phyloP scores from a whole-genome alignment of 2,888 invertebrate genomes.

The Stomorhina lunata region DNA sequence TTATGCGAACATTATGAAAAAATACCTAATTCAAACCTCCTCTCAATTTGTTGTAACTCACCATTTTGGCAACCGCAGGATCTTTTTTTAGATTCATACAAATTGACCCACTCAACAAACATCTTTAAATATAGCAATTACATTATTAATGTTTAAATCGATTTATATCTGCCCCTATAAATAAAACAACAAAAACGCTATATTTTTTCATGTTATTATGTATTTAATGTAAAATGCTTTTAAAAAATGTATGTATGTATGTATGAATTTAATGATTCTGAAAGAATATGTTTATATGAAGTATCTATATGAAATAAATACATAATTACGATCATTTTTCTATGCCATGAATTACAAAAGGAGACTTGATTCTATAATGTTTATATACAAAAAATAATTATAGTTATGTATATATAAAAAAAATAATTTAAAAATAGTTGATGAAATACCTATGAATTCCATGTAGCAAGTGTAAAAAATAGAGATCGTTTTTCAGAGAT shows the following conservation, averaged over 20 bases:
- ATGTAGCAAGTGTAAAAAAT: constrained; percentile 26
- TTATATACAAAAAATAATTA: constrained; percentile 52
- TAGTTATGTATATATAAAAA: constrained; percentile 17
- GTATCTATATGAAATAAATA: constrained; percentile 50
- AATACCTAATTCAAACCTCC: too few relatives aligned
- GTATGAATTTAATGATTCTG: constrained; percentile 26
- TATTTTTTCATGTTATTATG: constrained; percentile 29
- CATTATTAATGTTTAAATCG: too few relatives aligned
- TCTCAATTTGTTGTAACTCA: too few relatives aligned
- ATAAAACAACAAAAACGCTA: neutral
- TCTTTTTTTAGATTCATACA: too few relatives aligned
- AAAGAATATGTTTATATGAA: constrained; percentile 5
- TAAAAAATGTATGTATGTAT: constrained; percentile 36
- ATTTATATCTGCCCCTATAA: too few relatives aligned
- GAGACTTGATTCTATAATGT: constrained; percentile 11
- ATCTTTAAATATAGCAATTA: too few relatives aligned
- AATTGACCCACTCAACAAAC: too few relatives aligned
- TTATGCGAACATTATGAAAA: too few relatives aligned
- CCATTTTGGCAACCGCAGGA: too few relatives aligned
- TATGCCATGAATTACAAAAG: constrained; percentile 42
- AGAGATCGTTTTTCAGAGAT: constrained; percentile 56
- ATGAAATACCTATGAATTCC: constrained; percentile 32
- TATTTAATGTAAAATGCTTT: constrained; percentile 61
- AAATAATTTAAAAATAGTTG: constrained; percentile 13
- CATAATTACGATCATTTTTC: constrained; percentile 47